Evolutionary conservation across 2,888 invertebrate genomes (phyloP).

Genomic region (Orthosia incerta): DNA sequence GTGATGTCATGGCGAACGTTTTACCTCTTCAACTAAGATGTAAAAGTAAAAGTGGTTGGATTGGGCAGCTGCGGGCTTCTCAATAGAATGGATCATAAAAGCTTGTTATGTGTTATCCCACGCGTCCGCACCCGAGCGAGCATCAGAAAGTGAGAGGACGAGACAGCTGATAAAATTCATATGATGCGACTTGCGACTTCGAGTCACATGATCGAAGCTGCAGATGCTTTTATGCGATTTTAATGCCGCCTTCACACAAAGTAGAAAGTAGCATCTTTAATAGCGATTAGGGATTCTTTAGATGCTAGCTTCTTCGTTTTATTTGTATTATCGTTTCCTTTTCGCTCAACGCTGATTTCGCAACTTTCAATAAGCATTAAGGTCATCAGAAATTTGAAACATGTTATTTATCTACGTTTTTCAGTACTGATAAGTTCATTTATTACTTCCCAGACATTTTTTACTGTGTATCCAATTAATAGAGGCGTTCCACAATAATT

Average conservation of each 20-base stretch:
- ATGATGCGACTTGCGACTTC: constrained; percentile 27
- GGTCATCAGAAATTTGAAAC: no score
- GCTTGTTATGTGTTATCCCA: constrained; percentile 76
- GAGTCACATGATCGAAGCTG: constrained; percentile 54
- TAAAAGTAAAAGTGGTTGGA: constrained; percentile 88
- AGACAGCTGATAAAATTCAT: constrained; percentile 60
- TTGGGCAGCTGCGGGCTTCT: constrained; percentile 79
- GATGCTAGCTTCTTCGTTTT: constrained; percentile 32
- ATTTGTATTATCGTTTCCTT: constrained; percentile 17
- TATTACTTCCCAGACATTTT: not conserved
- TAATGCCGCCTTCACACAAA: constrained; percentile 56
- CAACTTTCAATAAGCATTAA: not conserved
- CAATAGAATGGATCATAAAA: constrained; percentile 81
- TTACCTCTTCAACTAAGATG: constrained; percentile 72
- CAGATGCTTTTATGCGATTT: constrained; percentile 51
- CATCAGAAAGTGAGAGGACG: constrained; percentile 84
- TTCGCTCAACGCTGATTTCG: constrained; percentile 14
- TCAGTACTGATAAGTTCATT: not conserved
- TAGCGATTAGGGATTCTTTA: constrained; percentile 48
- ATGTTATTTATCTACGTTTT: not conserved
- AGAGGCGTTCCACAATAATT: not conserved
- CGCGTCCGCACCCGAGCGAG: constrained; percentile 51
- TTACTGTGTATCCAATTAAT: constrained; percentile 1
- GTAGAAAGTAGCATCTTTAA: constrained; percentile 69
- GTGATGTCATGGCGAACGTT: constrained; percentile 74